A percentile compares a stretch with the other conserved stretches of the same genome.
Evolutionary conservation across 2,888 invertebrate genomes (phyloP).

Genomic region (Parnassius orleans): DNA sequence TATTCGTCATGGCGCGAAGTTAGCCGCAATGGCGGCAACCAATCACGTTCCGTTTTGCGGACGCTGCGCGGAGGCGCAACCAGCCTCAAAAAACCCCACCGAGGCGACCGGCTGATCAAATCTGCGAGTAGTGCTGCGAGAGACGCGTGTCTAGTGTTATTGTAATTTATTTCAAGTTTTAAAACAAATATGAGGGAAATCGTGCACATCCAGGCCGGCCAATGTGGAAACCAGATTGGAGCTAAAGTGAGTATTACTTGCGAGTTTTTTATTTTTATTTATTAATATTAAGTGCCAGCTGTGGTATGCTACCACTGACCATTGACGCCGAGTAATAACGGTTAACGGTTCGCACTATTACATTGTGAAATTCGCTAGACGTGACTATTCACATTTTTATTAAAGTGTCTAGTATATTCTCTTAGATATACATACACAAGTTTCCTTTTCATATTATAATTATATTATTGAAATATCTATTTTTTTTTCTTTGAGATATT

Average conservation of each 20-base stretch:
- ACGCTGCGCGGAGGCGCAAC: slow-evolving; percentile 71
- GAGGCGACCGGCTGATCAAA: slow-evolving; percentile 56
- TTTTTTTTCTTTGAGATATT: slow-evolving; percentile 34
- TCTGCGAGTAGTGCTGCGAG: slow-evolving; percentile 70
- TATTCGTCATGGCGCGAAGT: slow-evolving; percentile 52
- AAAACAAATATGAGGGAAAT: slow-evolving; percentile 88
- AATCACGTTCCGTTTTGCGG: slow-evolving; percentile 51
- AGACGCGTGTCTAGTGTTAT: slow-evolving; percentile 71
- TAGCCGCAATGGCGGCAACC: slow-evolving; percentile 50
- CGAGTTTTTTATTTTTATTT: slow-evolving; percentile 22
- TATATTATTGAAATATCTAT: background rate
- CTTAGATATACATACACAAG: too few relatives aligned
- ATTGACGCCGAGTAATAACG: background rate
- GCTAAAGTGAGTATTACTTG: slow-evolving; percentile 24
- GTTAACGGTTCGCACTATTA: slow-evolving; percentile 19
- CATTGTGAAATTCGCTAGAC: slow-evolving; percentile 12
- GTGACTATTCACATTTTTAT: background rate
- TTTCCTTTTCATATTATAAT: too few relatives aligned
- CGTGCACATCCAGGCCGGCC: slow-evolving; percentile 90
- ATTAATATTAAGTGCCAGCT: slow-evolving; percentile 27
- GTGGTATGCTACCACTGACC: slow-evolving; percentile 15
- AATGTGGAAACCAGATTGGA: slow-evolving; percentile 93
- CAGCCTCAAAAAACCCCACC: slow-evolving; percentile 74
- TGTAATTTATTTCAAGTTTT: slow-evolving; percentile 65
- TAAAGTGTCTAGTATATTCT: too few relatives aligned